A percentile compares a stretch with the other conserved stretches of the same genome.
These are phyloP conservation scores for Sebastolobus altivelis DNA, from an alignment of 2,797 vertebrate species.

Conservation along the genomic window DNA sequence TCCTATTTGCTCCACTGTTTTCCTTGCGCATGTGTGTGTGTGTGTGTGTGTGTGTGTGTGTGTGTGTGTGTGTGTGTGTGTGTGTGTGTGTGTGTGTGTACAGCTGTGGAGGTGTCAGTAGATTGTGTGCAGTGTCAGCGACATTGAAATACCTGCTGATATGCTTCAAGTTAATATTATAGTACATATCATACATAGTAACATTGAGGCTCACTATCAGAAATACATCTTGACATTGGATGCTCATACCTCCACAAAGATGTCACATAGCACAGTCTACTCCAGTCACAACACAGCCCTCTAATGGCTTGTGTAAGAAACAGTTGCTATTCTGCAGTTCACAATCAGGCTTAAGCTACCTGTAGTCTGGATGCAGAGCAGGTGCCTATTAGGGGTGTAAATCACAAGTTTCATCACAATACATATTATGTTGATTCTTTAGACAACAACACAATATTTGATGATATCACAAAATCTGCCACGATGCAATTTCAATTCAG, in stretches of 20 bases:
- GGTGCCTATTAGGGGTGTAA: too few species aligned
- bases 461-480: too few species aligned
- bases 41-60: not conserved
- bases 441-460: too few species aligned
- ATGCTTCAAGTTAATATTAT: slow-evolving; percentile 20
- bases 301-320: slow-evolving; percentile 18
- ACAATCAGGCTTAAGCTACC: not conserved
- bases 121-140: slow-evolving; percentile 2
- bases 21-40: not conserved
- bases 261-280: slow-evolving; percentile 7
- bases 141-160: slow-evolving; percentile 49
- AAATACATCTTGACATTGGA: slow-evolving; percentile 31
- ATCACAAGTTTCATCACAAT: too few species aligned
- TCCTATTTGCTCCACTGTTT: slow-evolving; percentile 17
- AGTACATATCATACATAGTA: slow-evolving; percentile 6
- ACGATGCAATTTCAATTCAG: too few species aligned
- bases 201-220: slow-evolving; percentile 21
- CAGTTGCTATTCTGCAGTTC: slow-evolving; percentile 5
- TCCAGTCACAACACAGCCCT: slow-evolving; percentile 16
- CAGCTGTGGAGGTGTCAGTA: not conserved
- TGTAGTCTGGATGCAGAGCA: not conserved
- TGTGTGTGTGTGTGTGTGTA: slow-evolving; percentile 1
- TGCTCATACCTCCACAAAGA: slow-evolving; percentile 18
- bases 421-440: too few species aligned
- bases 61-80: not conserved